Evolutionary conservation across 2,113 vertebrate species (phyloP).

Genomic region (Thymallus thymallus): DNA sequence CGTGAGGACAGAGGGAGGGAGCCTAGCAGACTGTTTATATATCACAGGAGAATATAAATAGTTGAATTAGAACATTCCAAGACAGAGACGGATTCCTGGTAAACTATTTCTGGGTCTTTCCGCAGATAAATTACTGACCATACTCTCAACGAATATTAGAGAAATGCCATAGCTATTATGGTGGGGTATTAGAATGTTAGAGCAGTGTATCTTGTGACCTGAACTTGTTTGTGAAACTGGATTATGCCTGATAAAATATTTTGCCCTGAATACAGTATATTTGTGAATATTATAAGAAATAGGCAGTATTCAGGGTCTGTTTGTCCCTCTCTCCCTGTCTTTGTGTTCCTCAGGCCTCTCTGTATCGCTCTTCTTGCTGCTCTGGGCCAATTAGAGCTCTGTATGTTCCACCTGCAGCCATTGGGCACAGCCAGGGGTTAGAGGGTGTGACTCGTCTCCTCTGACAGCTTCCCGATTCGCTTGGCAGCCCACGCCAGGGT

Average conservation of each 20-base stretch:
- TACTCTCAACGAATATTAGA: not conserved
- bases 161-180: not conserved
- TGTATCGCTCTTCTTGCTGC: conserved; percentile 47
- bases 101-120: not conserved
- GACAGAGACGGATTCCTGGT: conserved; percentile 10
- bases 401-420: conserved; percentile 45
- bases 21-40: not conserved
- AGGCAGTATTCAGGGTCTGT: not conserved
- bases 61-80: conserved; percentile 27
- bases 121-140: too few species aligned
- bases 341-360: conserved; percentile 33
- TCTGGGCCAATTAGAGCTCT: conserved; percentile 67
- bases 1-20: conserved; percentile 2
- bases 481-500: conserved; percentile 42
- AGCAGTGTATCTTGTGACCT: not conserved
- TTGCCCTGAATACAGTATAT: not conserved
- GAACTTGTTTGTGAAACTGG: not conserved
- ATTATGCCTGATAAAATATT: too few species aligned
- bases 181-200: not conserved
- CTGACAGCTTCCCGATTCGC: conserved; percentile 48
- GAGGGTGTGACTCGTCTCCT: conserved; percentile 41
- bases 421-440: conserved; percentile 68
- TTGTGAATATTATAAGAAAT: not conserved
- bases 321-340: conserved; percentile 12
- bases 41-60: conserved; percentile 26